These are phyloP conservation scores for Geococcyx californianus DNA, from an alignment of 2,113 vertebrate species.

Conservation along the genomic window DNA sequence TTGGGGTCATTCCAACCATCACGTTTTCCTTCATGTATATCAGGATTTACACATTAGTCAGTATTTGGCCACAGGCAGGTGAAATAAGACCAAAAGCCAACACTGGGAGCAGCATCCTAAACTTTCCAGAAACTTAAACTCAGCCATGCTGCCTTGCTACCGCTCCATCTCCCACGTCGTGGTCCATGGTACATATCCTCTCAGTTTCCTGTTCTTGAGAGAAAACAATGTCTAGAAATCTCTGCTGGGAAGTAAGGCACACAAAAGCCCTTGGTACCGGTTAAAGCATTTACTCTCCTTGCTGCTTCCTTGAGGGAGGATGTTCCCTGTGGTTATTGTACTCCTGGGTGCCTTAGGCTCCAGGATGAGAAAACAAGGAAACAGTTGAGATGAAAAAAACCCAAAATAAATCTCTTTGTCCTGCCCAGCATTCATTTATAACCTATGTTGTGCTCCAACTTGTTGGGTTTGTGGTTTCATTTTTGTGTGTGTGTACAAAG, in stretches of 20 bases:
- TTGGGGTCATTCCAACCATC: background rate
- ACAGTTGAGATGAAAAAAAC: background rate
- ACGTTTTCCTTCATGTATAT: background rate
- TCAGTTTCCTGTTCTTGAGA: background rate
- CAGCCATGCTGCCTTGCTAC: background rate
- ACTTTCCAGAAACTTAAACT: background rate
- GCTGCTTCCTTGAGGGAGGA: slow-evolving; percentile 50
- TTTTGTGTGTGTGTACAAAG: background rate
- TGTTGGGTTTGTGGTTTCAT: background rate
- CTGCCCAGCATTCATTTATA: background rate
- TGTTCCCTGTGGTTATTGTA: slow-evolving; percentile 45
- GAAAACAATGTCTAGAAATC: background rate
- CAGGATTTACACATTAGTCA: slow-evolving; percentile 14
- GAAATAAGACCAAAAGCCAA: slow-evolving; percentile 8
- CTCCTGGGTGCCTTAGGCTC: slow-evolving; percentile 55
- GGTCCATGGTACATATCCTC: background rate
- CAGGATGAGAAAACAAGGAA: background rate
- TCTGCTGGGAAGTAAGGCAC: background rate
- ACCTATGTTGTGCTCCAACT: background rate
- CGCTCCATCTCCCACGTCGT: background rate
- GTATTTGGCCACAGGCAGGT: slow-evolving; percentile 2
- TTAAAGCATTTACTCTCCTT: slow-evolving; percentile 41
- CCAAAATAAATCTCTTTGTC: background rate
- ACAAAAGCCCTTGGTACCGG: slow-evolving; percentile 1
- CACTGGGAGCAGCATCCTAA: background rate